Evolutionary conservation across 2,888 invertebrate genomes (phyloP), one percentile per base, ranked within the genome.

Genomic region (Caenorhabditis sulstoni): DNA sequence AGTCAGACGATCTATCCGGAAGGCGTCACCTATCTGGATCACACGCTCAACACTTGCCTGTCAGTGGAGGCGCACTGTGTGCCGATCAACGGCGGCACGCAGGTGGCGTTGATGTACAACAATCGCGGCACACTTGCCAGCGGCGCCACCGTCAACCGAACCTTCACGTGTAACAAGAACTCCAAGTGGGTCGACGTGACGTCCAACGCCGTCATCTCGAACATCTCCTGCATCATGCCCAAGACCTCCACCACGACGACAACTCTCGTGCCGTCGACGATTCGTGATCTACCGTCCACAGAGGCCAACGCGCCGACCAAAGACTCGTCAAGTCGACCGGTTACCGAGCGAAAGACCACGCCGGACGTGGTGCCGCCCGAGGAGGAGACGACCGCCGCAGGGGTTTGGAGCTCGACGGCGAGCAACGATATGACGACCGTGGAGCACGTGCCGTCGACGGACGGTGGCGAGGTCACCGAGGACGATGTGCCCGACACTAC

Each of bases 1-100:
- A 74, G 68, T 49, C 73, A 79, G n/a, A 74, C 82, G 11, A 53
- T 29, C 7, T 58, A 67, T 39, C 73, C 58, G 16, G 66, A 75
- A 77, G 84, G 83, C 35, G 65, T 78, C 11, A 82, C 84, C n/a
- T 82, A 81, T 53, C 37, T 84, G 22, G 80, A 84, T 53, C 81
- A 84, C 45, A 58, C 66, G 7, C 53, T 81, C 16, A 76, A 55
- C 23, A 57, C 45, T 8, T 85, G 84, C 58, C 57, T 81, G 9
- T 71, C 81, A 3, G 85, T 85, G 14, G 58, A 67, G 23, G 83
- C 82, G 0, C 81, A 65, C 61, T 85, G 85, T 37, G 49, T 79
- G 14, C 83, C 85, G n/a, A 74, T 77, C 16, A 68, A 79, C 59
- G 68, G 71, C 9, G 71, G 68, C 22, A 58, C 62, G 0, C 20